phyloP scores from a whole-genome alignment of 2,113 vertebrate species.

The Trichomycterus rosablanca region DNA sequence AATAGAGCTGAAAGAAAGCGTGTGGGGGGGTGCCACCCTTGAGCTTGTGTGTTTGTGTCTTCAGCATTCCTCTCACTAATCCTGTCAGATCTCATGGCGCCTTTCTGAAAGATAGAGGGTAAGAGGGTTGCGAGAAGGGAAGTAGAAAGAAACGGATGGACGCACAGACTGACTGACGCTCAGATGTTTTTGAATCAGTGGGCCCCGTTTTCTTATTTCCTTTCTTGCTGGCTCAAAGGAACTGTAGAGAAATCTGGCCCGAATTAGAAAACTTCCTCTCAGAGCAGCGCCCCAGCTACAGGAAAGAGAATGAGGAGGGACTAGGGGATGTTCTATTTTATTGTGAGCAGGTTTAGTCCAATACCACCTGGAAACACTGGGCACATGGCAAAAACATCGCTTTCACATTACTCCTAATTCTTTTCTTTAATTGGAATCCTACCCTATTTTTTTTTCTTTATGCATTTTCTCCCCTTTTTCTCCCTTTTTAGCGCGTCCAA shows the following conservation, averaged over 20 bases:
- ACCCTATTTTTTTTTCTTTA: too few species aligned
- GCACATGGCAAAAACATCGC: too few species aligned
- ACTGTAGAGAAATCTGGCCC: constrained; percentile 64
- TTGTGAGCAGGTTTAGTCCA: too few species aligned
- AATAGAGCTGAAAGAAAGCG: constrained; percentile 8
- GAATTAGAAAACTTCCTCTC: constrained; percentile 69
- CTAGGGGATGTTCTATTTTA: too few species aligned
- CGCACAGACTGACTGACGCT: constrained; percentile 45
- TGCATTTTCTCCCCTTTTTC: too few species aligned
- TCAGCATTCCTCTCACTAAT: constrained; percentile 15
- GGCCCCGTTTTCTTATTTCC: constrained; percentile 63
- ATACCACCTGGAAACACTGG: too few species aligned
- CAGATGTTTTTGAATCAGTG: constrained; percentile 63
- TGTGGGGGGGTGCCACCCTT: constrained; percentile 2
- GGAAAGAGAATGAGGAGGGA: constrained; percentile 56
- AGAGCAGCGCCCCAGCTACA: constrained; percentile 56
- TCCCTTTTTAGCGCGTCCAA: too few species aligned
- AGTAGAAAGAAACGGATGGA: constrained; percentile 42
- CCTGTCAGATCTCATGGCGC: constrained; percentile 24
- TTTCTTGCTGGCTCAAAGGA: constrained; percentile 52
- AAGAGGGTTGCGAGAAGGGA: constrained; percentile 10
- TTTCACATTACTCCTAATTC: too few species aligned
- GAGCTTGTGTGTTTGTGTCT: background rate
- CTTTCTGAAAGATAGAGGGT: constrained; percentile 17
- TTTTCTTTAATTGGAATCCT: too few species aligned